Evolutionary conservation across 1,140 invertebrate genomes (phyloP).

Genomic region (Ridgeia piscesae): DNA sequence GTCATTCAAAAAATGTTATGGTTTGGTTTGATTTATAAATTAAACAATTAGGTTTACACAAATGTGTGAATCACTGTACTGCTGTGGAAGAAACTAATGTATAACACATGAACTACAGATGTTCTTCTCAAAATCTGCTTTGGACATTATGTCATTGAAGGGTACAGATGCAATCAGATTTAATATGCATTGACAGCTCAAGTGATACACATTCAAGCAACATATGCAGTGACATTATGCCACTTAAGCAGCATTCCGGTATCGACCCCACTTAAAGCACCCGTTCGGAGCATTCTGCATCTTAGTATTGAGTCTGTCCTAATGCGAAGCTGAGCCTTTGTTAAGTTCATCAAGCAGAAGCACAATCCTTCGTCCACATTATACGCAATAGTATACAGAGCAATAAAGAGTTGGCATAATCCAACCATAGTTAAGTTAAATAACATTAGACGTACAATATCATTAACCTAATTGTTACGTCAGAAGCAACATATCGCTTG

Average conservation of each 20-base stretch:
- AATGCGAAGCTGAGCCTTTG: neutral
- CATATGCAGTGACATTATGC: neutral
- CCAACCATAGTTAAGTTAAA: too few relatives aligned
- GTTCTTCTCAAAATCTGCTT: neutral
- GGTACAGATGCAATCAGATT: neutral
- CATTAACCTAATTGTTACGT: neutral
- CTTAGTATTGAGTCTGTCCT: neutral
- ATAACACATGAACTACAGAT: neutral
- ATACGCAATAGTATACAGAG: neutral
- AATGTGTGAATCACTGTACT: neutral
- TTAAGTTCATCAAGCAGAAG: neutral
- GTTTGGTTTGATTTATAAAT: neutral
- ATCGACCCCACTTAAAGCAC: neutral
- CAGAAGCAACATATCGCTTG: neutral
- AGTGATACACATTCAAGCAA: neutral
- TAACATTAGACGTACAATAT: neutral
- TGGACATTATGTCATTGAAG: neutral
- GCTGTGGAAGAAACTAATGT: neutral
- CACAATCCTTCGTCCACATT: neutral
- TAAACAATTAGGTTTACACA: neutral
- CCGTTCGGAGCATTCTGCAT: neutral
- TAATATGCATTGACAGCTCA: neutral
- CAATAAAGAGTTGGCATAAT: too few relatives aligned
- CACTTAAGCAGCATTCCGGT: neutral
- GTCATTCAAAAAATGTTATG: neutral